phyloP scores from a whole-genome alignment of 2,888 invertebrate species.

The Chromoteleia sp. region DNA sequence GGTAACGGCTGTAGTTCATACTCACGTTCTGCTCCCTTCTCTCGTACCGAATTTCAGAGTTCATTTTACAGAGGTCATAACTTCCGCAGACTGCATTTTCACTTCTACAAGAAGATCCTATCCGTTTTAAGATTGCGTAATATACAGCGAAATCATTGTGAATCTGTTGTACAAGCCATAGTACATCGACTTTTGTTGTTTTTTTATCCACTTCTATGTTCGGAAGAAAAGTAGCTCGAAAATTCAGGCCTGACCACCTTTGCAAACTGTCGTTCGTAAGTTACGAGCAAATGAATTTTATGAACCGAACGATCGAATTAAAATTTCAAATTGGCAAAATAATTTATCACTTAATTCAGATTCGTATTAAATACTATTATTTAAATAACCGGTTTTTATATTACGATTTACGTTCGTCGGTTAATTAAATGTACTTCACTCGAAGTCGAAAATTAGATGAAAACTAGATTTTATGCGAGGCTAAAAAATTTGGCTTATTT shows the following conservation, averaged over 20 bases:
- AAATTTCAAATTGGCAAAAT: too few species aligned
- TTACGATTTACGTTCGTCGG: too few species aligned
- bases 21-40: constrained; percentile 28
- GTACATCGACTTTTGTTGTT: constrained; percentile 6
- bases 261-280: too few species aligned
- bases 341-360: too few species aligned
- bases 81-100: constrained; percentile 74
- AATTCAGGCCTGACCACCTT: too few species aligned
- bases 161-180: background rate
- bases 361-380: too few species aligned
- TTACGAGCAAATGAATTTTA: too few species aligned
- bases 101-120: constrained; percentile 55
- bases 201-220: background rate
- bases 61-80: constrained; percentile 76
- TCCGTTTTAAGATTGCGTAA: constrained; percentile 57
- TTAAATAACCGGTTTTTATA: too few species aligned
- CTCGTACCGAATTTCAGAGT: constrained; percentile 73
- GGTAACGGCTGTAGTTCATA: constrained; percentile 64
- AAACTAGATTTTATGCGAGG: background rate
- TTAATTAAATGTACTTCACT: too few species aligned
- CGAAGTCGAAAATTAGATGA: too few species aligned
- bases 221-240: too few species aligned
- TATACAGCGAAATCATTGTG: constrained; percentile 54
- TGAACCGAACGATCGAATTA: too few species aligned
- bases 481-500: background rate